Percentiles rank a stretch among this genome's conserved stretches.
Conservation (phyloP, 2,113 vertebrate species). For the Psittacara wagleri region DNA sequence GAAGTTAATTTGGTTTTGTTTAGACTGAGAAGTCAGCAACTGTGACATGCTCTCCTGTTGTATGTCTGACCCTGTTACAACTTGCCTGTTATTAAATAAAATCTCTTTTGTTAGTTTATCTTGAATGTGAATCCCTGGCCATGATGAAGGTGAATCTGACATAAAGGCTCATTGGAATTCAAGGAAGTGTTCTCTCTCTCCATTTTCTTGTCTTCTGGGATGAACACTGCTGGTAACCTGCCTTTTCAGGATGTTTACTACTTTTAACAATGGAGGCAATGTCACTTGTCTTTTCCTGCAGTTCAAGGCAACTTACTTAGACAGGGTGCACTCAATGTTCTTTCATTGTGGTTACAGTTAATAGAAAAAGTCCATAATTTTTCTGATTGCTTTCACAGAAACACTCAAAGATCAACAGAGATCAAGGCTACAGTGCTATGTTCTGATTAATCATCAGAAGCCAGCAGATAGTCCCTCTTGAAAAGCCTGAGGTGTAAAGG, state of each 20-base stretch:
- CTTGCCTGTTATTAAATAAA: slow-evolving; percentile 22
- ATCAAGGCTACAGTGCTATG: neutral
- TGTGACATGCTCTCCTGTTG: neutral
- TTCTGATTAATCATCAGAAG: neutral
- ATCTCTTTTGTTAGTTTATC: slow-evolving; percentile 26
- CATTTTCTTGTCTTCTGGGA: neutral
- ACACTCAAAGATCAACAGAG: neutral
- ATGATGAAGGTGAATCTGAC: neutral
- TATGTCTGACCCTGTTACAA: slow-evolving; percentile 21
- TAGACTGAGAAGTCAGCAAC: slow-evolving; percentile 34
- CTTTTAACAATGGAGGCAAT: neutral
- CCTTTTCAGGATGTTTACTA: neutral
- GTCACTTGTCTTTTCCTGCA: neutral
- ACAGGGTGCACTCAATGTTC: neutral
- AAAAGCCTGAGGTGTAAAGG: neutral
- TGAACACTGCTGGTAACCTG: neutral
- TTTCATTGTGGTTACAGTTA: neutral
- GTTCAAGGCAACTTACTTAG: neutral
- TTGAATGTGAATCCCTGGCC: slow-evolving; percentile 4
- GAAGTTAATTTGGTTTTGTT: slow-evolving; percentile 45
- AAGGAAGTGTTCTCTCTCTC: neutral
- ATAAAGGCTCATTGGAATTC: neutral
- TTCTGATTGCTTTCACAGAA: neutral
- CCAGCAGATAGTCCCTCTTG: neutral
- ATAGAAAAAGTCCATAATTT: neutral